Percentiles rank a stretch among this genome's conserved stretches.
These are phyloP conservation scores for Nasonia longicornis DNA, from an alignment of 1,140 invertebrate species.

Conservation along the genomic window DNA sequence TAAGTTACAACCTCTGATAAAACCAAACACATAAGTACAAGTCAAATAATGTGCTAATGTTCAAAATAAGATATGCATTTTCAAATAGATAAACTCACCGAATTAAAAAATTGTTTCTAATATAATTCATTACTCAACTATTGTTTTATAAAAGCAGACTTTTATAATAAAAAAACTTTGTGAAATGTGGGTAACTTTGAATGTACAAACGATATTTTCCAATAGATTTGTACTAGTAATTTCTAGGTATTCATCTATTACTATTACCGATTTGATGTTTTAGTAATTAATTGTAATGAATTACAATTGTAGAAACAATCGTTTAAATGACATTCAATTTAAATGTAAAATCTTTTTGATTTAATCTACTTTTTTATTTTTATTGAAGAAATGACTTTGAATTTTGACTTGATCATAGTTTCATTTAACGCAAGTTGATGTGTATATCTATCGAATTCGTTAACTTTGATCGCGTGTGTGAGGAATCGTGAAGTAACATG, in stretches of 20 bases:
- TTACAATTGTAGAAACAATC: constrained; percentile 16
- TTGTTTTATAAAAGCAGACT: constrained; percentile 12
- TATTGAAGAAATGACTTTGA: constrained; percentile 18
- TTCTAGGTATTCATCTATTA: not conserved
- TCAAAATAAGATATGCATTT: constrained; percentile 35
- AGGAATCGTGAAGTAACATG: constrained; percentile 16
- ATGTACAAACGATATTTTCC: constrained; percentile 19
- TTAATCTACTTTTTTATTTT: constrained; percentile 21
- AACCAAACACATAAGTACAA: constrained; percentile 44
- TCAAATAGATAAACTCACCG: constrained; percentile 25
- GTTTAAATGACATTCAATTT: constrained; percentile 14
- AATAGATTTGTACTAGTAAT: not conserved
- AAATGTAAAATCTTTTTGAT: not conserved
- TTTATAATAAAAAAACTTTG: constrained; percentile 23
- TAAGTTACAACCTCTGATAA: constrained; percentile 56
- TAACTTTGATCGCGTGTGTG: constrained; percentile 15
- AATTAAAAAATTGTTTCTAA: constrained; percentile 36
- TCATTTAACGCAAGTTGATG: constrained; percentile 20
- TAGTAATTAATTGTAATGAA: not conserved
- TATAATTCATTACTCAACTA: constrained; percentile 27
- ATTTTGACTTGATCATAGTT: constrained; percentile 21
- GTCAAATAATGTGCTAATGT: constrained; percentile 37
- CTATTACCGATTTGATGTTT: constrained; percentile 4
- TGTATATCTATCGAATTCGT: constrained; percentile 21
- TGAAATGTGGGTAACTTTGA: constrained; percentile 23